phyloP scores from a whole-genome alignment of 2,888 invertebrate species.

The Busseola fusca region DNA sequence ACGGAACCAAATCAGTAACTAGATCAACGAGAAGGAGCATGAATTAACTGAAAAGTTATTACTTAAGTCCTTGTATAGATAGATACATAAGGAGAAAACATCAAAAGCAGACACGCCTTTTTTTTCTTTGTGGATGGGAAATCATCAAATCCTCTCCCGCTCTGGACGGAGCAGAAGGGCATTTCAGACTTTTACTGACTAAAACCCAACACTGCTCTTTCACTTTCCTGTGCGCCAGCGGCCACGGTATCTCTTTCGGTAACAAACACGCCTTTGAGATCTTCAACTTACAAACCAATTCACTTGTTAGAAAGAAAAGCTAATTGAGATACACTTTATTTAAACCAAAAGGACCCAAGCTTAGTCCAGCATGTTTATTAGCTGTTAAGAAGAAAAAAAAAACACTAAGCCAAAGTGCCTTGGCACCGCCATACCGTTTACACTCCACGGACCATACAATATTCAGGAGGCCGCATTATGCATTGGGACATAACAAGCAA shows the following conservation, averaged over 20 bases:
- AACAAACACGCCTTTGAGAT: too few species aligned
- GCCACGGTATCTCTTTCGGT: too few species aligned
- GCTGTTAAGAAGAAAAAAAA: constrained; percentile 22
- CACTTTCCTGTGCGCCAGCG: too few species aligned
- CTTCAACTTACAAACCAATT: neutral
- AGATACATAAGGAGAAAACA: neutral
- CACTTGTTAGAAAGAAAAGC: neutral
- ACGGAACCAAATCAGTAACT: neutral
- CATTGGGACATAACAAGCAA: constrained; percentile 81
- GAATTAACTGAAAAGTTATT: neutral
- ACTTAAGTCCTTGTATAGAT: neutral
- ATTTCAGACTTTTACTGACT: too few species aligned
- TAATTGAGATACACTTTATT: constrained; percentile 1
- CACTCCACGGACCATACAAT: constrained; percentile 75
- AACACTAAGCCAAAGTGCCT: constrained; percentile 49
- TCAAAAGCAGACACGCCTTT: neutral
- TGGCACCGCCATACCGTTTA: constrained; percentile 39
- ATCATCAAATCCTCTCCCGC: too few species aligned
- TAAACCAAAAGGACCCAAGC: neutral
- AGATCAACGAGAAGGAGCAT: neutral
- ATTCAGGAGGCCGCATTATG: constrained; percentile 83
- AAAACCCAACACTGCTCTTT: too few species aligned
- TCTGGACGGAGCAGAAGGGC: too few species aligned
- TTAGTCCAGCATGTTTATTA: constrained; percentile 12
- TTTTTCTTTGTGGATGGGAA: too few species aligned